phyloP scores from a whole-genome alignment of 1,140 invertebrate species.

The Drosophila equinoxialis region DNA sequence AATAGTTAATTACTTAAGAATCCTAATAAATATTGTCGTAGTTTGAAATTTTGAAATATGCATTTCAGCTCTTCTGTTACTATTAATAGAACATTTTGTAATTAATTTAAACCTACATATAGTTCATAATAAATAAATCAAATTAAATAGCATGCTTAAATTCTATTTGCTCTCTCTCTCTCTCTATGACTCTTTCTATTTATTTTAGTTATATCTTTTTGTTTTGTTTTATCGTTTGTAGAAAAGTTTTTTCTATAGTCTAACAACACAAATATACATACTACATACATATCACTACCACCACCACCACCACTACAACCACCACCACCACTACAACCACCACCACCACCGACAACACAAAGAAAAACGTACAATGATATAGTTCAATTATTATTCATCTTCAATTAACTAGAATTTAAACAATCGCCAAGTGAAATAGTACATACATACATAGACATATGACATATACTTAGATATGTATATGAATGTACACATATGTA shows the following conservation, averaged over 20 bases:
- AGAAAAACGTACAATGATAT: not conserved
- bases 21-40: not conserved
- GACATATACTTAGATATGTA: not conserved
- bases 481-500: not conserved
- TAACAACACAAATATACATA: slow-evolving; percentile 4
- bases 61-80: slow-evolving; percentile 3
- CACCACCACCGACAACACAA: not conserved
- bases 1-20: not conserved
- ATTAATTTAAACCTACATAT: not conserved
- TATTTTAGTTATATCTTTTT: not conserved
- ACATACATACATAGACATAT: slow-evolving; percentile 3
- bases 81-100: not conserved
- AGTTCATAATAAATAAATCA: slow-evolving; percentile 8
- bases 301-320: not conserved
- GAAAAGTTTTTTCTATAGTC: slow-evolving; percentile 6
- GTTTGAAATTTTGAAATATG: not conserved
- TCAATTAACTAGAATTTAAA: slow-evolving; percentile 1
- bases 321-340: not conserved
- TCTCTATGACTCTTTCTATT: not conserved
- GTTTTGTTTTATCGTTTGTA: not conserved
- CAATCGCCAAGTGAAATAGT: not conserved
- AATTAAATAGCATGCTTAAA: slow-evolving; percentile 3
- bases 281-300: slow-evolving; percentile 1
- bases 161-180: not conserved
- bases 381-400: slow-evolving; percentile 3